Percentiles rank a stretch among this genome's conserved stretches.
These are phyloP conservation scores for Bhutanitis thaidina DNA, from an alignment of 2,888 invertebrate species.

Conservation along the genomic window DNA sequence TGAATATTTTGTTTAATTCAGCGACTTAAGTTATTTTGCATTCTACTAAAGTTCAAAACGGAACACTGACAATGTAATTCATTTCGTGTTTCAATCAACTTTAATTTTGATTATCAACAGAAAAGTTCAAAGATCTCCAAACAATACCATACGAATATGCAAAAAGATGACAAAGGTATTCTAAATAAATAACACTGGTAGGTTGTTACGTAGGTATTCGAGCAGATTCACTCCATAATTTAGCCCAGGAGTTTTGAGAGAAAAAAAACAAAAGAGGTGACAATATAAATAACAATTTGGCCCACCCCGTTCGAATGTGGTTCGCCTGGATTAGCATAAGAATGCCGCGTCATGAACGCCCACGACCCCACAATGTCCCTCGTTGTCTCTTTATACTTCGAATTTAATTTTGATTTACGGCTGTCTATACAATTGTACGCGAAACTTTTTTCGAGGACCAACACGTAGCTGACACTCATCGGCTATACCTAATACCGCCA, in stretches of 20 bases:
- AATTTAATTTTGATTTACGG: slow-evolving; percentile 79
- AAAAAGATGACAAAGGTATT: slow-evolving; percentile 11
- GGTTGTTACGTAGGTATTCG: slow-evolving; percentile 8
- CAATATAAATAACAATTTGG: slow-evolving; percentile 80
- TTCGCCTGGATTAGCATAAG: slow-evolving; percentile 76
- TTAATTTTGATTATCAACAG: background rate
- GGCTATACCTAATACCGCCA: slow-evolving; percentile 27
- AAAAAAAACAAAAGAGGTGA: slow-evolving; percentile 68
- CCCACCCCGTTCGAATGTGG: slow-evolving; percentile 75
- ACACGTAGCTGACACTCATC: slow-evolving; percentile 21
- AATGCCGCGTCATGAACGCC: slow-evolving; percentile 74
- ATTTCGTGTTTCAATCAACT: no score
- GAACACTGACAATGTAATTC: no score
- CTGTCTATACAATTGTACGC: slow-evolving; percentile 67
- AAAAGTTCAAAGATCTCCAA: slow-evolving; percentile 15
- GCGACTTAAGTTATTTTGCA: no score
- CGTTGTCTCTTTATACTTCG: slow-evolving; percentile 74
- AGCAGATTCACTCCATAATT: slow-evolving; percentile 57
- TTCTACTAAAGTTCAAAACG: no score
- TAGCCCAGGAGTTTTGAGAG: slow-evolving; percentile 45
- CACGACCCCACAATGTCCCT: slow-evolving; percentile 64
- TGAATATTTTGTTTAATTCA: no score
- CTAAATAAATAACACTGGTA: slow-evolving; percentile 12
- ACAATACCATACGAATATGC: slow-evolving; percentile 16
- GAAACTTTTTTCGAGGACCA: slow-evolving; percentile 48